Percentiles rank a stretch among this genome's conserved stretches.
phyloP scores from a whole-genome alignment of 2,113 vertebrate genomes.

The Tragelaphus strepsiceros region DNA sequence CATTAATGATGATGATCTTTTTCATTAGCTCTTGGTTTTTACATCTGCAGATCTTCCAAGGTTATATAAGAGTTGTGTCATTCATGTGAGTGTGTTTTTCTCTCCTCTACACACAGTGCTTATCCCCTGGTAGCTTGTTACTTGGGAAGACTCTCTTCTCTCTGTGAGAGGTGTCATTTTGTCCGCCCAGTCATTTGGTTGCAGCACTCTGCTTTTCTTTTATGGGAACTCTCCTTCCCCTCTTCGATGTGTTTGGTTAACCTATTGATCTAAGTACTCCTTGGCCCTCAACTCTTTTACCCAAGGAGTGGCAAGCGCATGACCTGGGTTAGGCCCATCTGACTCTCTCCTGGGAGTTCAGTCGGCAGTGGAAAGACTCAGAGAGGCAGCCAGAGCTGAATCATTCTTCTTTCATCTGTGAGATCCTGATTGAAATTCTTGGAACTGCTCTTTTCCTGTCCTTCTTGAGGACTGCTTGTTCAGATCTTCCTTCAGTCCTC shows the following conservation, averaged over 20 bases:
- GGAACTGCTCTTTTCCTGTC: background rate
- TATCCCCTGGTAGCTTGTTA: background rate
- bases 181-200: background rate
- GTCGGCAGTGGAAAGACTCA: background rate
- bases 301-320: background rate
- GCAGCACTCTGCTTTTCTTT: background rate
- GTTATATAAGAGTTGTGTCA: background rate
- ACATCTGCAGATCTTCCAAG: background rate
- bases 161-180: background rate
- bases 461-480: background rate
- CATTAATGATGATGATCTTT: background rate
- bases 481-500: slow-evolving; percentile 10
- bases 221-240: background rate
- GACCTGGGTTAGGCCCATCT: background rate
- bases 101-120: background rate
- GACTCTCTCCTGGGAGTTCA: background rate
- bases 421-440: slow-evolving; percentile 18
- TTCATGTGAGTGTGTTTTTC: background rate
- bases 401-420: background rate
- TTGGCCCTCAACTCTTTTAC: background rate
- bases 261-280: background rate
- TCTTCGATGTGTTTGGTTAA: background rate
- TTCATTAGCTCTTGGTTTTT: background rate
- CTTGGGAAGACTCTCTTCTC: background rate
- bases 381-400: background rate